Conservation (phyloP, 2,797 vertebrate genomes). For the Coregonus sp. region DNA sequence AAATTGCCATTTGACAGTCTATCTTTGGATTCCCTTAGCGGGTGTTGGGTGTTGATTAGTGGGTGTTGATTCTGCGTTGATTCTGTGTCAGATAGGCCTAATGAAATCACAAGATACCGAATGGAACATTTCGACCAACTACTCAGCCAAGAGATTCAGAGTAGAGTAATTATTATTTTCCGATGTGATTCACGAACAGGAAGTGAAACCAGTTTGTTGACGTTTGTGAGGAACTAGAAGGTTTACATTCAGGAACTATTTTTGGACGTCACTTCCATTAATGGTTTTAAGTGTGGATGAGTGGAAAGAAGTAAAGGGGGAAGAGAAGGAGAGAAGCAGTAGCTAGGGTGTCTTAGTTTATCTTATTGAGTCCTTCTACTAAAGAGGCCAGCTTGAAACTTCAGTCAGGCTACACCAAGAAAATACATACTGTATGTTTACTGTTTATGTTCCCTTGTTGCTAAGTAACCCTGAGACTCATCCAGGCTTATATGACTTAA, state of each 20-base stretch:
- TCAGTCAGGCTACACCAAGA: background rate
- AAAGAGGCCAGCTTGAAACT: background rate
- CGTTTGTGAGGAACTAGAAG: background rate
- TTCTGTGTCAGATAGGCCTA: background rate
- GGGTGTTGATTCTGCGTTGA: too few relatives aligned
- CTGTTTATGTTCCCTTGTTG: background rate
- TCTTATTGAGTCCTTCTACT: background rate
- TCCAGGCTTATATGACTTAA: background rate
- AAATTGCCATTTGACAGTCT: background rate
- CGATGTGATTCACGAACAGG: background rate
- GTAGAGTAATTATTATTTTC: background rate
- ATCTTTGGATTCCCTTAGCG: background rate
- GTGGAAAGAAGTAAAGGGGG: background rate
- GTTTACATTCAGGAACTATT: constrained; percentile 12
- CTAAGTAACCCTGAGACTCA: background rate
- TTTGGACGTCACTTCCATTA: background rate
- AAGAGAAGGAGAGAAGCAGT: background rate
- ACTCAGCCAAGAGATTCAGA: background rate
- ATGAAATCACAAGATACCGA: background rate
- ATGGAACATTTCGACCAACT: background rate
- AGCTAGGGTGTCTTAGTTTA: background rate
- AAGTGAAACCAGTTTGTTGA: background rate
- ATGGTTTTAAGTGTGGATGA: background rate
- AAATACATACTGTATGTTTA: background rate
- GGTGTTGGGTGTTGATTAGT: background rate